phyloP scores from a whole-genome alignment of 35 echinoderm and acorn worm species.

The Apostichopus japonicus region DNA sequence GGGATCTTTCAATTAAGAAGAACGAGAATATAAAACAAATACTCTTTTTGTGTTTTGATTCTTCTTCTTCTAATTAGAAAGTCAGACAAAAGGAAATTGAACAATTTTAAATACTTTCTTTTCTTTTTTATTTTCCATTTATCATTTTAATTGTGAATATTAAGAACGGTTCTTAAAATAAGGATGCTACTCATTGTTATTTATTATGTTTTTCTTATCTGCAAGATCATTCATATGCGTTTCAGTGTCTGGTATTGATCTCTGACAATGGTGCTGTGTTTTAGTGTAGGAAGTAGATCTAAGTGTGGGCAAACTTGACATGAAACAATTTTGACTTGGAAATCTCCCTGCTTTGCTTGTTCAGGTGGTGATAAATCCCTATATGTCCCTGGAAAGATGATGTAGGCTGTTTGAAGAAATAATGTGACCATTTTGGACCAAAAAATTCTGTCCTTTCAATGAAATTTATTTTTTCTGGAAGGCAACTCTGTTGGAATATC shows the following conservation, averaged over 20 bases:
- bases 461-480: too few species aligned
- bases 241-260: constrained; percentile 20
- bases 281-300: constrained; percentile 32
- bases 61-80: neutral
- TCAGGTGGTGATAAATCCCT: too few species aligned
- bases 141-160: neutral
- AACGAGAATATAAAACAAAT: neutral
- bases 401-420: too few species aligned
- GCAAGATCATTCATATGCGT: constrained; percentile 16
- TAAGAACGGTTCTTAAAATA: constrained; percentile 22
- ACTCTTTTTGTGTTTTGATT: neutral
- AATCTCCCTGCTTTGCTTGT: constrained; percentile 8
- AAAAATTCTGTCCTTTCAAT: too few species aligned
- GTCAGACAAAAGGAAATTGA: constrained; percentile 17
- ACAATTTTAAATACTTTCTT: neutral
- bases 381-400: too few species aligned
- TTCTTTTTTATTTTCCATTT: neutral
- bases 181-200: neutral
- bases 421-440: too few species aligned
- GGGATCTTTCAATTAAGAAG: constrained; percentile 25
- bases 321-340: constrained; percentile 18
- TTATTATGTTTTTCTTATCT: neutral
- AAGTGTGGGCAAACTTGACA: neutral
- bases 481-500: too few species aligned
- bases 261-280: constrained; percentile 50